These are phyloP conservation scores for Acleris literana DNA, from an alignment of 2,888 invertebrate genomes.

Conservation along the genomic window DNA sequence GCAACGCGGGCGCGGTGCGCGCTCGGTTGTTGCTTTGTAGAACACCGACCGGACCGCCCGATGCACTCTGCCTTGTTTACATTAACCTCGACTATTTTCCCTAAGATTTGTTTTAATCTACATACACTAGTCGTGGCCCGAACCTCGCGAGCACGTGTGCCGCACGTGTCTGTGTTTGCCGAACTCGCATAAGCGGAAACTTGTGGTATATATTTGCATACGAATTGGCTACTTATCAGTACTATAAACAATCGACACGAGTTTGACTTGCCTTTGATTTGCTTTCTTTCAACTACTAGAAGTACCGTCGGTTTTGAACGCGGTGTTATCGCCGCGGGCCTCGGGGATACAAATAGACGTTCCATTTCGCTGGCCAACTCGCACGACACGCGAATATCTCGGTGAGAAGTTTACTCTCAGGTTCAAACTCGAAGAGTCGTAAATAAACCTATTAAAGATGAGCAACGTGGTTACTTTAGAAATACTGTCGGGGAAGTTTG, in stretches of 20 bases:
- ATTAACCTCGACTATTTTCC: conserved; percentile 52
- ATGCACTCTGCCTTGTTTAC: conserved; percentile 67
- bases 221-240: conserved; percentile 11
- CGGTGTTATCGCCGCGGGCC: conserved; percentile 79
- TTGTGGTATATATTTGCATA: conserved; percentile 32
- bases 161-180: conserved; percentile 27
- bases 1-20: conserved; percentile 41
- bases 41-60: conserved; percentile 71
- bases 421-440: conserved; percentile 43
- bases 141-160: conserved; percentile 18
- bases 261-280: conserved; percentile 1
- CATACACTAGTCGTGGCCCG: conserved; percentile 10
- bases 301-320: conserved; percentile 22
- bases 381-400: conserved; percentile 76
- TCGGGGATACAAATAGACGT: conserved; percentile 80
- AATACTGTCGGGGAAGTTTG: background rate
- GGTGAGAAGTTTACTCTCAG: conserved; percentile 66
- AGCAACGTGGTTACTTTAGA: background rate
- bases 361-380: conserved; percentile 78
- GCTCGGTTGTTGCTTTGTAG: conserved; percentile 60
- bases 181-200: conserved; percentile 28
- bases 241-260: conserved; percentile 8
- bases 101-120: conserved; percentile 3
- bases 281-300: conserved; percentile 18
- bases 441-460: conserved; percentile 15